Evolutionary conservation across 2,888 invertebrate species (phyloP).

Genomic region (Psylliodes chrysocephalus): DNA sequence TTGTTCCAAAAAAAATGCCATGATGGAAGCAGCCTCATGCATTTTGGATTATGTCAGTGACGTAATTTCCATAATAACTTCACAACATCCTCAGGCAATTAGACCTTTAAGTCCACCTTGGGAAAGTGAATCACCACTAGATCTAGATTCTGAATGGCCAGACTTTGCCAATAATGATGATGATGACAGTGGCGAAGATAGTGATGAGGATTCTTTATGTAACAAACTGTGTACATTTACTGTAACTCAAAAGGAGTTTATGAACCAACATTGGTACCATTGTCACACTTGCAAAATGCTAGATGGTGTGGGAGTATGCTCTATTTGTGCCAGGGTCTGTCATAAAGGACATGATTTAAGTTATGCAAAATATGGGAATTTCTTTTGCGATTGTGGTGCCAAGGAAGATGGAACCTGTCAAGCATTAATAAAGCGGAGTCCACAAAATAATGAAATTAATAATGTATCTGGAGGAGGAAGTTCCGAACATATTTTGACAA

Average conservation of each 20-base stretch:
- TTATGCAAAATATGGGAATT: slow-evolving; percentile 97
- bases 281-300: slow-evolving; percentile 99
- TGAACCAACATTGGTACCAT: slow-evolving; percentile 99
- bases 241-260: slow-evolving; percentile 92
- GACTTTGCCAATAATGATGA: slow-evolving; percentile 87
- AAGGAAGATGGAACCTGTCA: slow-evolving; percentile 88
- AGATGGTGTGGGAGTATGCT: slow-evolving; percentile 97
- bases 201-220: slow-evolving; percentile 91
- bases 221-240: slow-evolving; percentile 96
- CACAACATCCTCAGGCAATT: slow-evolving; percentile 29
- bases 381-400: slow-evolving; percentile 99
- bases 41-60: slow-evolving; percentile 87
- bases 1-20: slow-evolving; percentile 63
- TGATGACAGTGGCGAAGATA: slow-evolving; percentile 94
- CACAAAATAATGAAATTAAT: slow-evolving; percentile 61
- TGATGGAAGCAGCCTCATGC: slow-evolving; percentile 84
- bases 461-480: slow-evolving; percentile 19
- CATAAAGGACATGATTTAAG: slow-evolving; percentile 96
- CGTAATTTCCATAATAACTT: slow-evolving; percentile 70
- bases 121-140: slow-evolving; percentile 81
- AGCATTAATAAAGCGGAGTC: slow-evolving; percentile 72
- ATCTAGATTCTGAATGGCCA: slow-evolving; percentile 84
- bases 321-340: slow-evolving; percentile 96
- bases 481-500: slow-evolving; percentile 67
- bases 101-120: slow-evolving; percentile 77